Base-by-base conservation (phyloP, 2,113 vertebrate genomes). In the Lepisosteus osseus region DNA sequence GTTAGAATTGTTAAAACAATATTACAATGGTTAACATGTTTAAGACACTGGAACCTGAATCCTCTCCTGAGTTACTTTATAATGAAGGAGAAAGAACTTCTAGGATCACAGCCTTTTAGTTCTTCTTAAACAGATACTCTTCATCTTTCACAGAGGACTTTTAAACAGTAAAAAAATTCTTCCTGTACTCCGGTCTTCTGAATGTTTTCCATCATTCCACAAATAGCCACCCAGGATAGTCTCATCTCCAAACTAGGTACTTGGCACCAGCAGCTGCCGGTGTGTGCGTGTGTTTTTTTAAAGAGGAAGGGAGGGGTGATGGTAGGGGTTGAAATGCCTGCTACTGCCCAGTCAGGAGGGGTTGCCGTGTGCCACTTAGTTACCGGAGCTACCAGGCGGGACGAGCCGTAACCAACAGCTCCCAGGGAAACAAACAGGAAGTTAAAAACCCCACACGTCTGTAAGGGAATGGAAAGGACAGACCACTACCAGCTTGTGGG, bases 161-260 rank as follows among this genome's bases (percentile, higher is more conserved):
- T 83, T 86, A 90, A 17, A 74, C 73, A 84, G 82, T 29, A 29
- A 2, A 79, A 81, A 72, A 41, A 40, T 47, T 42, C 70, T 77
- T 80, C 72, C 65, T 78, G 2, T 63, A 78, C 67, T 73, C 9
- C 56, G 64, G 61, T 72, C 76, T 3, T 72, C 77, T 61, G 74
- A 77, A 81, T 61, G 54, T 80, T 87, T 69, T 69, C 54, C 72
- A 79, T 80, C 72, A 55, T 78, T 92, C 91, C 88, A 91, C 90
- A 93, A 93, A 95, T 86, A 95, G 90, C 87, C 41, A 44, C 41
- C 55, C 71, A 5, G 79, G 78, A 78, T 79, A 82, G 85, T 79
- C 81, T 75, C 59, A 76, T 82, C 83, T 86, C 91, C 90, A 93
- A 92, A 93, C 76, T 87, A 90, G 91, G 89, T 70, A 73, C 74